Percentiles rank a stretch among this genome's conserved stretches.
phyloP scores from a whole-genome alignment of 2,888 invertebrate genomes.

The Tetramorium bicarinatum region DNA sequence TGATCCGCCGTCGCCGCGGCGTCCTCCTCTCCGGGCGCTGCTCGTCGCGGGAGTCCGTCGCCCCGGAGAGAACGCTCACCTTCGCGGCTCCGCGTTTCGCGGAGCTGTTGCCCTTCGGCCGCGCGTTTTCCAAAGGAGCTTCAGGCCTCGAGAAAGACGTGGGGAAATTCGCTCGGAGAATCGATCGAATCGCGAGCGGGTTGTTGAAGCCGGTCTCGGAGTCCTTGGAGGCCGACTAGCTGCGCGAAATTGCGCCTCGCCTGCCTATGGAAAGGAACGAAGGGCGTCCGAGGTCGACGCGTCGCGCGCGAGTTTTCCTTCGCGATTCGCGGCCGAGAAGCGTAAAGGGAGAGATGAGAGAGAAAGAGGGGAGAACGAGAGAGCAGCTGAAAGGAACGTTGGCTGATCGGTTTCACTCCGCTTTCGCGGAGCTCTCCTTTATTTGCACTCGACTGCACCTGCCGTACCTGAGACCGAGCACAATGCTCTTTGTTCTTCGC shows the following conservation, averaged over 20 bases:
- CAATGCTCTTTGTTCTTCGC: not conserved
- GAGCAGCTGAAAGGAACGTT: not conserved
- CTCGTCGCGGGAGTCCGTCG: not conserved
- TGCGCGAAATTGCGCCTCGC: not conserved
- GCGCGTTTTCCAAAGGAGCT: not conserved
- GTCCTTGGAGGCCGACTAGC: not conserved
- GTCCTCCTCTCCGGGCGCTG: slow-evolving; percentile 5
- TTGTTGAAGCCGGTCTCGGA: not conserved
- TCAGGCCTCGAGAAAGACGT: not conserved
- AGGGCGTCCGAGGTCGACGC: not conserved
- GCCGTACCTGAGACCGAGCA: not conserved
- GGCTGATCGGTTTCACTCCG: not conserved
- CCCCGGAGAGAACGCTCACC: not conserved
- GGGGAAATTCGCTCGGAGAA: no score
- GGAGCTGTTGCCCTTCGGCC: not conserved
- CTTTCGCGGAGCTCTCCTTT: not conserved
- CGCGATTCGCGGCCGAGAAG: not conserved
- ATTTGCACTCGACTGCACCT: not conserved
- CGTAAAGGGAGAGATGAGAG: not conserved
- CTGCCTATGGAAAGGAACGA: not conserved
- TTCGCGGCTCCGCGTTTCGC: not conserved
- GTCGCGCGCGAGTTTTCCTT: not conserved
- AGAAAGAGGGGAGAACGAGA: not conserved
- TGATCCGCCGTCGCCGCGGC: not conserved
- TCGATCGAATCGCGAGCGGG: not conserved